Evolutionary conservation across 2,888 invertebrate species (phyloP).

Genomic region (Andricus curvator): DNA sequence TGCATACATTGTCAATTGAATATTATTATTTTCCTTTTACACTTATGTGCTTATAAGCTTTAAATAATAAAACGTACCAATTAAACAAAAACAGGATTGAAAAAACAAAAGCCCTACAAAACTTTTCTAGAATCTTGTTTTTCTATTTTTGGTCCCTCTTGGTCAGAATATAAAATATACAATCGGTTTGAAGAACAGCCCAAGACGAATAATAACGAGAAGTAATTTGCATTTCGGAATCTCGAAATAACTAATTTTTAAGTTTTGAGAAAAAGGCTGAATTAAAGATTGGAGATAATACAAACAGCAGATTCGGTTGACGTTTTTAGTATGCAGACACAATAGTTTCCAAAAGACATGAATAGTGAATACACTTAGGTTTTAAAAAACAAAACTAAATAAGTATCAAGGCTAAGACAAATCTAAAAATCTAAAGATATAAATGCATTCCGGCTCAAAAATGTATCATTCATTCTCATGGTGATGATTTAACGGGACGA

Average conservation of each 20-base stretch:
- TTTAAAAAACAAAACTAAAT: background rate
- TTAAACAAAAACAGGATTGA: too few species aligned
- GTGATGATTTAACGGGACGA: too few species aligned
- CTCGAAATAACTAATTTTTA: background rate
- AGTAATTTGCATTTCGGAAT: background rate
- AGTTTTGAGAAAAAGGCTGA: background rate
- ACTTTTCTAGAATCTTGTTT: background rate
- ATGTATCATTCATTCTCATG: background rate
- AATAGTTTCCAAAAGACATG: background rate
- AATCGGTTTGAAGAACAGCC: background rate
- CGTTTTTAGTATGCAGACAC: background rate
- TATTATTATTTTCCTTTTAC: too few species aligned
- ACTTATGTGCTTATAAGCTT: too few species aligned
- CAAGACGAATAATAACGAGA: background rate
- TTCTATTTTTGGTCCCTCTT: background rate
- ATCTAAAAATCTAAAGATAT: background rate
- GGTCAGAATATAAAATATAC: slow-evolving; percentile 4
- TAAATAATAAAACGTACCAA: too few species aligned
- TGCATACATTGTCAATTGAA: too few species aligned
- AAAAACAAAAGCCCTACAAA: background rate
- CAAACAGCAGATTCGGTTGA: background rate
- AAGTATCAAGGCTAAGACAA: background rate
- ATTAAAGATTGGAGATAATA: slow-evolving; percentile 9
- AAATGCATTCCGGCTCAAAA: background rate
- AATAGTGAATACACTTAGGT: background rate